Evolutionary conservation across 1,140 invertebrate species (phyloP), one percentile per base, ranked within the genome.

Genomic region (Homalodisca vitripennis): DNA sequence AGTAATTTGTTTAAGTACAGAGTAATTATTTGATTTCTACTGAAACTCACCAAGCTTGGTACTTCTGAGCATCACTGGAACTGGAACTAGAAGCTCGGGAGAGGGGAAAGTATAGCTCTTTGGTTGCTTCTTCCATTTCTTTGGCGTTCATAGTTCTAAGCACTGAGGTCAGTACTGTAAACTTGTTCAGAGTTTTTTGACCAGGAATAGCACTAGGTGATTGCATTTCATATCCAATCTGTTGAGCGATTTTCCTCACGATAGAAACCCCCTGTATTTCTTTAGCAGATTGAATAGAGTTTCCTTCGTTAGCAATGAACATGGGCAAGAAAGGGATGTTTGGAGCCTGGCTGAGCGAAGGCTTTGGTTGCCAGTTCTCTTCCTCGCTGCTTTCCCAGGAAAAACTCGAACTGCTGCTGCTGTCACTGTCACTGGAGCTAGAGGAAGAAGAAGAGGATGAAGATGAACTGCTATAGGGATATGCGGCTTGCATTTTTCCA

Each of bases 111-210:
- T 87, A 83, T 3, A 82, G 34, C 32, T 81, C 72, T 48, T 79
- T 69, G 17, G 79, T 79, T 22, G 77, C 78, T 73, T 83, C 75
- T 70, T 79, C 74, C 0, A 88, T 77, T 74, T 88, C 83, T 24
- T 86, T 79, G 17, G 75, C 76, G 75, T 80, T 85, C 85, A 90
- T 86, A 0, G 81, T 81, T 12, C 85, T 80, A 47, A 88, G 77
- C 13, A 89, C 66, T 6, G 80, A 77, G 17, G 80, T 79, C n/a
- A 90, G 73, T 24, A 86, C 84, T 34, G 81, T 83, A 77, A 85
- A 89, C 74, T 87, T 89, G n/a, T 83, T 81, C 0, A 89, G 75
- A 32, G 85, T 84, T 20, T 85, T 78, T 46, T 82, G 70, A 71
- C 82, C 80, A 0, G 81, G 80, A 71, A 87, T 84, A n/a, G 82